Conservation (phyloP, 2,113 vertebrate genomes). For the Pleuronectes platessa region DNA sequence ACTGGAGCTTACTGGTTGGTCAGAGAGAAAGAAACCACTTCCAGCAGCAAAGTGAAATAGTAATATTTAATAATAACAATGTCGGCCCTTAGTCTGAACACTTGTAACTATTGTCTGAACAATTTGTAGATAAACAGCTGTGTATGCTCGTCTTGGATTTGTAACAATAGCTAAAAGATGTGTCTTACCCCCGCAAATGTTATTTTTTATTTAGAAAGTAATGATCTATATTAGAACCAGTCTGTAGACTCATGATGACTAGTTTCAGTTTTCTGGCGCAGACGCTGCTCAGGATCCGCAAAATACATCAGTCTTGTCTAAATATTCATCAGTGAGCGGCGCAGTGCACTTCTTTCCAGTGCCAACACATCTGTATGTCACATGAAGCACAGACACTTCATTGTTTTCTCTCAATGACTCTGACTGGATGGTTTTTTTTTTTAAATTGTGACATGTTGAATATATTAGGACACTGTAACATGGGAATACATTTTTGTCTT, state of each 20-base stretch:
- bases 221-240: conserved; percentile 14
- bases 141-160: too few species aligned
- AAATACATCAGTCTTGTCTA: conserved; percentile 37
- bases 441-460: not conserved
- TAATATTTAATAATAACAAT: too few species aligned
- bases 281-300: conserved; percentile 15
- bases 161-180: too few species aligned
- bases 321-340: conserved; percentile 52
- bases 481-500: not conserved
- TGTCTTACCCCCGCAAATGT: too few species aligned
- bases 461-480: conserved; percentile 1
- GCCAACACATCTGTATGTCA: conserved; percentile 48
- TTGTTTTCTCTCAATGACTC: conserved; percentile 11
- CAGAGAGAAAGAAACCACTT: too few species aligned
- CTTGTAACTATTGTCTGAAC: too few species aligned
- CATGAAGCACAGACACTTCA: conserved; percentile 30
- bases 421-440: conserved; percentile 4
- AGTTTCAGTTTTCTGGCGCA: conserved; percentile 25
- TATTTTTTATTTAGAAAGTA: too few species aligned
- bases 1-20: too few species aligned
- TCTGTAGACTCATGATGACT: conserved; percentile 17
- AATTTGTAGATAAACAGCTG: too few species aligned
- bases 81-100: too few species aligned
- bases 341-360: conserved; percentile 53
- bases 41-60: too few species aligned